Conservation (phyloP, 2,888 invertebrate genomes). For the Heterodera filipjevi region DNA sequence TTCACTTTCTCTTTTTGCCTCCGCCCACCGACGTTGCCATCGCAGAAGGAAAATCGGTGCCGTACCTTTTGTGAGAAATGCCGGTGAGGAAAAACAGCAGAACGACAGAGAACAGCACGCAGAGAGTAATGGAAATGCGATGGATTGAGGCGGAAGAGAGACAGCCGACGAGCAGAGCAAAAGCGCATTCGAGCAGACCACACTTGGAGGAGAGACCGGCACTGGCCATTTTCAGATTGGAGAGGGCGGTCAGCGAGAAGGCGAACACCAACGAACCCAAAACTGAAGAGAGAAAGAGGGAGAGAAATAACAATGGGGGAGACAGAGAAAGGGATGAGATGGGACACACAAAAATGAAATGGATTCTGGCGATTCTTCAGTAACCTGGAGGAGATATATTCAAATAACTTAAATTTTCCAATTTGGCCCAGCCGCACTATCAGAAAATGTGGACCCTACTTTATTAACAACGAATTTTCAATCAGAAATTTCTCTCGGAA, state of each 20-base stretch:
- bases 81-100: constrained; percentile 45
- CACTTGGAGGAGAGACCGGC: constrained; percentile 37
- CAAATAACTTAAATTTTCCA: no score
- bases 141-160: constrained; percentile 45
- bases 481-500: no score
- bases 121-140: constrained; percentile 48
- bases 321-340: neutral
- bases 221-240: constrained; percentile 47
- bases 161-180: constrained; percentile 43
- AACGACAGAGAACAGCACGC: constrained; percentile 43
- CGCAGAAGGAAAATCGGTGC: neutral
- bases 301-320: neutral
- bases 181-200: constrained; percentile 43
- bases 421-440: no score
- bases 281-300: constrained; percentile 28
- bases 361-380: no score
- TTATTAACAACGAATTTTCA: no score
- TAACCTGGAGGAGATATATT: no score
- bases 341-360: no score
- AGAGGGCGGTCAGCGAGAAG: constrained; percentile 47
- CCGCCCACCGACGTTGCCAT: constrained; percentile 16
- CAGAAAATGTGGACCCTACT: no score
- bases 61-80: constrained; percentile 45
- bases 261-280: constrained; percentile 48
- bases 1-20: constrained; percentile 35